Evolutionary conservation across 2,797 vertebrate species (phyloP), one percentile per base, ranked within the genome.

Genomic region (Gadopsis marmoratus): DNA sequence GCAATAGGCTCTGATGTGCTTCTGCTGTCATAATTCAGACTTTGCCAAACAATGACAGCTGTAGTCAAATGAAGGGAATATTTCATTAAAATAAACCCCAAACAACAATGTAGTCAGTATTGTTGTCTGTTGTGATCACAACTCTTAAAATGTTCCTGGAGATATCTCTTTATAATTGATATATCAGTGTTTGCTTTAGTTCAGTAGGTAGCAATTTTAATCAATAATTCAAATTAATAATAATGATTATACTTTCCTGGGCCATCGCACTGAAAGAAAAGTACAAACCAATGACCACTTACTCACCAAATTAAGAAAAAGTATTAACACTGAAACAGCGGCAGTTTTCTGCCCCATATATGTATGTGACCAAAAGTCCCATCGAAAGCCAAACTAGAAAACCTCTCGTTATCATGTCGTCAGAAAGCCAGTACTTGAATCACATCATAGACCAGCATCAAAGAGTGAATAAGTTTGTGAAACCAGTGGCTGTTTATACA

Each of bases 401-500:
- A 69, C 35, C 62, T 65, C 51, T 76, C 51, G 69, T 53, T 33
- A 78, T 88, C 50, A 71, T 64, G 45, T 37, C 78, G 68, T 70
- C 58, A 67, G 23, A 85, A 73, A 53, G 41, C 43, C 63, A 63
- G 33, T 9, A 7, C 43, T 75, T 54, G 35, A 75, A 74, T 83
- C 63, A 56, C 73, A 71, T 79, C 47, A 66, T 1, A 75, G 68
- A 78, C 60, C 55, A 71, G 63, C 48, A 51, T 45, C 19, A 86
- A 84, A 66, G 67, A 53, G 35, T 16, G 29, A 59, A 62, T 47
- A 55, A 80, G 69, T 71, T 48, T 41, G 14, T 86, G 81, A 82
- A 73, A 77, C 62, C 50, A 26, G 41, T 60, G 65, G 17, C 53
- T 69, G 35, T 76, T 69, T 76, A 17, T 53, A n/a, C 39, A 51